Base-by-base conservation (phyloP, 2,888 invertebrate species). In the Trissolcus brochymenae region DNA sequence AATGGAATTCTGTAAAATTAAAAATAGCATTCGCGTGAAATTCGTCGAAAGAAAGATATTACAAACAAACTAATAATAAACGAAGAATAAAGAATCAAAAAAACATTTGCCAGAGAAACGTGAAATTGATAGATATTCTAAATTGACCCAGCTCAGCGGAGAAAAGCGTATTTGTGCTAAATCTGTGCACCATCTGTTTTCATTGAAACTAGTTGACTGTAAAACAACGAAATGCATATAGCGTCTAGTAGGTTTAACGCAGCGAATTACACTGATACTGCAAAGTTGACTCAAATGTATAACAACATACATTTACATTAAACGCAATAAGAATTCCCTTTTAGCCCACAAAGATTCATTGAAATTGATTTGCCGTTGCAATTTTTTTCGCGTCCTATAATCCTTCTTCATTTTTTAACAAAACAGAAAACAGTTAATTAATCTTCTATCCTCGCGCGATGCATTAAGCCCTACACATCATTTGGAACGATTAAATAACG, bases 191-290 rank as follows among this genome's bases (percentile, higher is more conserved):
- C 73, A 73, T 77, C 73, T 77, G 68, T 77, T 77, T 77, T 73
- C 73, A 77, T 77, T 73, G 68, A 62, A 67, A 68, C 73, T 60
- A 77, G 77, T 68, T 70, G 72, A 68, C 68, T 77, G 67, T 77
- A 73, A 68, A 73, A 77, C 72, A 77, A 62, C 77, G 64, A 73
- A 65, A 57, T 73, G 64, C 64, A 77, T 25, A 25, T 76, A 64
- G 35, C 75, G 50, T 68, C 75, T 75, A 68, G 60, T 64, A 75
- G 75, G 64, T 68, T 75, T 68, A 68, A 66, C 68, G 74, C 64
- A 65, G 25, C 75, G 65, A 76, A 65, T 76, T 65, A 70, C 75
- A 60, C 40, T 35, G 65, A 51, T 19, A 41, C 56, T 54, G 75
- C 50, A 70, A 76, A 70, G 55, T 76, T 76, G 70, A 70, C 76